Percentiles rank a stretch among this genome's conserved stretches.
Conservation (phyloP, 2,113 vertebrate genomes). For the Myrmecophaga tridactyla region DNA sequence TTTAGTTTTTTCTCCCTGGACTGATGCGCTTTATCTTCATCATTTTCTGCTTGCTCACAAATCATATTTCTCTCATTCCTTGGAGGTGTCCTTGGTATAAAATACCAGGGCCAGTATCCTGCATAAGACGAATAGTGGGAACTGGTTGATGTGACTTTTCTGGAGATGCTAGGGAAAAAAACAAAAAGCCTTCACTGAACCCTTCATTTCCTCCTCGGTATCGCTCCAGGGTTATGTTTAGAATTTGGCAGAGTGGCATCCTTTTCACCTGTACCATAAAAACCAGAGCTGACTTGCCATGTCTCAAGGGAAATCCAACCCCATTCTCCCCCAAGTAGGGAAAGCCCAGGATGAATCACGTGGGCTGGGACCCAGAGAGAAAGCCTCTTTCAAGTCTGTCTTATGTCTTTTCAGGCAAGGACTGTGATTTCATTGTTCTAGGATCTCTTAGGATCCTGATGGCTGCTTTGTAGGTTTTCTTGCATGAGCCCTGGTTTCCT, state of each 20-base stretch:
- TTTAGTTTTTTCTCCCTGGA: not conserved
- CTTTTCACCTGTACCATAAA: not conserved
- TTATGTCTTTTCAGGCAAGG: not conserved
- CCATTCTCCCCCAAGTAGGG: not conserved
- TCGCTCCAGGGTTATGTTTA: not conserved
- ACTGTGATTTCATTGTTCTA: not conserved
- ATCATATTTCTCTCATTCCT: not conserved
- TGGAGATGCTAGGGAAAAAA: not conserved
- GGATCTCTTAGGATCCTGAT: not conserved
- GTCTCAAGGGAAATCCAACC: slow-evolving; percentile 21
- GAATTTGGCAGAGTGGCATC: not conserved
- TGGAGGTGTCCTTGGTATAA: not conserved
- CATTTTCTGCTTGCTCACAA: not conserved
- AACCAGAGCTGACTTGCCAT: not conserved
- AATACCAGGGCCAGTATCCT: not conserved
- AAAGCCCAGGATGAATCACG: not conserved
- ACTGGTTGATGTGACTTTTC: not conserved
- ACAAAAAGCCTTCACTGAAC: not conserved
- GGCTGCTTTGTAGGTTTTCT: not conserved
- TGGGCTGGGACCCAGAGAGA: not conserved
- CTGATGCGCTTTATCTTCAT: not conserved
- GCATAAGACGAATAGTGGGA: not conserved
- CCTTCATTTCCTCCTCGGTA: not conserved
- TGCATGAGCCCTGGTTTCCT: not conserved
- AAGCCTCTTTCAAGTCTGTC: not conserved